Percentiles rank a stretch among this genome's conserved stretches.
Conservation (phyloP, 2,113 vertebrate genomes). For the Sphaerodactylus townsendi region DNA sequence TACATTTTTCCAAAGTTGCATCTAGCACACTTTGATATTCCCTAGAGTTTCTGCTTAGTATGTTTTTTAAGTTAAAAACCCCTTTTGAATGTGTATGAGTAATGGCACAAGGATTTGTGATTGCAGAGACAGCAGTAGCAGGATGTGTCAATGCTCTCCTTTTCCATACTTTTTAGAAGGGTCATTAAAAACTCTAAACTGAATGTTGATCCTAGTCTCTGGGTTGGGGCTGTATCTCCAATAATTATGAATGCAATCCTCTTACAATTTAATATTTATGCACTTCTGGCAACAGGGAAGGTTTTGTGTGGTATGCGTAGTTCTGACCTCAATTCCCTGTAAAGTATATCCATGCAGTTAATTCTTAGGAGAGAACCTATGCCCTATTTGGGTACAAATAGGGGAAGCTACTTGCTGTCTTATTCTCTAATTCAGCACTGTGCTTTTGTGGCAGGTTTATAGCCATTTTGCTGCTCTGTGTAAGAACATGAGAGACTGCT, state of each 20-base stretch:
- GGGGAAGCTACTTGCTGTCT: background rate
- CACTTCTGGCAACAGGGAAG: no score
- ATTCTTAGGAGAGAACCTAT: background rate
- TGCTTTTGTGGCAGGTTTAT: no score
- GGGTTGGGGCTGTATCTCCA: background rate
- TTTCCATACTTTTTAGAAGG: background rate
- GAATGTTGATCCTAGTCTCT: background rate
- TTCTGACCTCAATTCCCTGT: background rate
- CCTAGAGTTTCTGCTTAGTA: constrained; percentile 19
- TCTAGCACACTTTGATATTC: constrained; percentile 56
- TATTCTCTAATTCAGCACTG: no score
- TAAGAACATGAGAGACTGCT: no score
- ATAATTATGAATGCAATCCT: background rate
- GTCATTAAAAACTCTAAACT: constrained; percentile 12
- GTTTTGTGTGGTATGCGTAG: background rate
- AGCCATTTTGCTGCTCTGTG: no score
- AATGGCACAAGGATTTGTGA: constrained; percentile 15
- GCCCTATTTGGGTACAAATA: no score
- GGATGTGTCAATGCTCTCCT: background rate
- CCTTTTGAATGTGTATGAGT: constrained; percentile 35
- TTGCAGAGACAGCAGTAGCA: constrained; percentile 27
- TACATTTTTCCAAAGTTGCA: background rate
- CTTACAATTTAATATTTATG: background rate
- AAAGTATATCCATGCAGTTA: background rate
- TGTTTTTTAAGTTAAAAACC: constrained; percentile 16